Evolutionary conservation across 2,888 invertebrate species (phyloP), one percentile per base, ranked within the genome.

Genomic region (Halocaridina rubra): DNA sequence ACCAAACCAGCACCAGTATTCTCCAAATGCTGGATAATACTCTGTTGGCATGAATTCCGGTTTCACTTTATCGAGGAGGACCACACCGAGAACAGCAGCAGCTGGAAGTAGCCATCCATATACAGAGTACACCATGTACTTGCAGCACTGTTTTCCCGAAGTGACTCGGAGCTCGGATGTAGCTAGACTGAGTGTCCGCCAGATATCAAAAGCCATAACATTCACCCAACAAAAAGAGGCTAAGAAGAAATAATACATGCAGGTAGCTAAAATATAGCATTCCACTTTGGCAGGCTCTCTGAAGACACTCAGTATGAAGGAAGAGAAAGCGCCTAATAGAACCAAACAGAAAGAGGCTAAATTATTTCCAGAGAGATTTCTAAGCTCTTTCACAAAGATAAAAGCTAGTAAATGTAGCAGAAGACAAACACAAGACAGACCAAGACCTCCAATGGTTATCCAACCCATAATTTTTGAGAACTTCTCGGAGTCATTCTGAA

Each of bases 141-240:
- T 90, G 59, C 90, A 90, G 89, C 90, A 89, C 86, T 91, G 91
- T 3, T 90, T 90, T 3, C 92, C 92, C 13, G 90, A 89, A 2
- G 91, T 90, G 0, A 92, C 91, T 69, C 92, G 89, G 7, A 92
- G 89, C 89, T 92, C 91, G 30, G 90, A 90, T 0, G 92, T 92
- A 2, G 92, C 92, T 88, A 91, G 89, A 39, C 90, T 90, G 33
- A 91, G 90, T n/a, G 91, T 92, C 88, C 91, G 90, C 90, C 91
- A 92, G 16, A 91, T 92, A 88, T 93, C 93, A 89, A 92, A 91
- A 0, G 93, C 91, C 90, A 93, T 91, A 2, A 92, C 91, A 76
- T 92, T 91, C 91, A 92, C 92, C 93, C 93, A 93, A 85, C 91
- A 91, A 89, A 93, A 93, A 1, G 93, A 91, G 0, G 92, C 91